Evolutionary conservation across 2,113 vertebrate genomes (phyloP).

Genomic region (Chloebia gouldiae): DNA sequence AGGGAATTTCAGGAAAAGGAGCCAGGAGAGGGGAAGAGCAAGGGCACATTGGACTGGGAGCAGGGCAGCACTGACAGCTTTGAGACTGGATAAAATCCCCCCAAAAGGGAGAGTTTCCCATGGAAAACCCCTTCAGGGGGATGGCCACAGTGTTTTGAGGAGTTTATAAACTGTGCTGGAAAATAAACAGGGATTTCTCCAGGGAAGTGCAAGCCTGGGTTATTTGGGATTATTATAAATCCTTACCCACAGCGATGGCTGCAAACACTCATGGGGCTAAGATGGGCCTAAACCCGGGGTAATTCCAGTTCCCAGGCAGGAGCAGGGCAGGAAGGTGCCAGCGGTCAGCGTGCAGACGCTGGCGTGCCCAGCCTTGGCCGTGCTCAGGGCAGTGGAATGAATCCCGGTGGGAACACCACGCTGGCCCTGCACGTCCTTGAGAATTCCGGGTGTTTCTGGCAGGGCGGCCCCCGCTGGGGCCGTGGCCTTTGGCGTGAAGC

Average conservation of each 20-base stretch:
- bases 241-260: accelerated
- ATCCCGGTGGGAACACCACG: accelerated
- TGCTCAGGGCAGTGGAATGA: neutral
- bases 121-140: neutral
- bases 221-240: neutral
- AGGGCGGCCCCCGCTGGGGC: conserved; percentile 82
- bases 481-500: conserved; percentile 80
- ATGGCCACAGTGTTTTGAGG: accelerated
- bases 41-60: accelerated
- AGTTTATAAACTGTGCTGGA: neutral
- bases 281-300: neutral
- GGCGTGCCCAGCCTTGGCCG: neutral
- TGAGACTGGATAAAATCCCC: neutral
- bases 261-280: neutral
- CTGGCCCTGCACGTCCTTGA: neutral
- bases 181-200: neutral
- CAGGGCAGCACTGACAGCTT: neutral
- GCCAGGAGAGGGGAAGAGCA: neutral
- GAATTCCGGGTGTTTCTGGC: accelerated
- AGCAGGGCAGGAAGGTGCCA: neutral
- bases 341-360: neutral
- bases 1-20: neutral
- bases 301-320: neutral
- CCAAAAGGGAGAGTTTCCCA: neutral
- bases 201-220: neutral